A percentile compares a stretch with the other conserved stretches of the same genome.
Conservation (phyloP, 2,797 vertebrate genomes). For the Monodelphis domestica region DNA sequence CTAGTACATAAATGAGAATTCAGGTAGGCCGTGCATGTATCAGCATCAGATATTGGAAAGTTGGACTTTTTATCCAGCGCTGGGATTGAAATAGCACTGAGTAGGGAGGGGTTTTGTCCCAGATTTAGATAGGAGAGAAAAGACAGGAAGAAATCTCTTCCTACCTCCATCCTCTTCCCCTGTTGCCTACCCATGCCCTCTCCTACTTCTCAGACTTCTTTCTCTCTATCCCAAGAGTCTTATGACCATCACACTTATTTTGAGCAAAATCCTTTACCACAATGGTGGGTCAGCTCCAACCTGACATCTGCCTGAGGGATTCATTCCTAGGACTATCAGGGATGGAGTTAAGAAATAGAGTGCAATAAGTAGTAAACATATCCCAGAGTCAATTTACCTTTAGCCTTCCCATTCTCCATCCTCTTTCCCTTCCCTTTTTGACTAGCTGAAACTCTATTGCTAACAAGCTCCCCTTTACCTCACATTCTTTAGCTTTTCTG, state of each 20-base stretch:
- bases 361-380: neutral
- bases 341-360: neutral
- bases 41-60: neutral
- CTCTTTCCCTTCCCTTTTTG: neutral
- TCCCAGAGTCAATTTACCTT: neutral
- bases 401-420: neutral
- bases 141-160: neutral
- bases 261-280: neutral
- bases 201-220: too few species aligned
- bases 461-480: neutral
- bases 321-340: neutral
- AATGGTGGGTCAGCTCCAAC: neutral
- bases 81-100: too few species aligned
- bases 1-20: neutral
- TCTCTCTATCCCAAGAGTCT: too few species aligned
- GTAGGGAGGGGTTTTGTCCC: neutral
- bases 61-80: neutral
- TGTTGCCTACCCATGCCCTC: neutral
- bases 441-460: neutral
- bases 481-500: neutral
- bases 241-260: neutral
- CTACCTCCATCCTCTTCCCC: neutral
- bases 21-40: neutral
- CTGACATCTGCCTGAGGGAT: neutral
- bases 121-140: neutral